A percentile compares a stretch with the other conserved stretches of the same genome.
Evolutionary conservation across 2,797 vertebrate species (phyloP).

Genomic region (Leucoraja ocellata): DNA sequence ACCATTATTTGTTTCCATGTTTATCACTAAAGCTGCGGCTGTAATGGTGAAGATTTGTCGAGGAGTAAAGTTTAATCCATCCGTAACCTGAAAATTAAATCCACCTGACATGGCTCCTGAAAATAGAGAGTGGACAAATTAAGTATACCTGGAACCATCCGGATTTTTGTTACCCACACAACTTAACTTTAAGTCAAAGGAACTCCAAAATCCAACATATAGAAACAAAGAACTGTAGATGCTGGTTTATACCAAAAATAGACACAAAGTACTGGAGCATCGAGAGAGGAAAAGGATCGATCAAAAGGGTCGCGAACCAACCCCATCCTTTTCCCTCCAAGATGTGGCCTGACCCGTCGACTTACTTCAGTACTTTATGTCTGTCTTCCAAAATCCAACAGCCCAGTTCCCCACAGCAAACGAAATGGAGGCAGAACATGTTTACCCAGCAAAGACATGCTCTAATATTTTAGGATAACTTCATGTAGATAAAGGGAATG

Average conservation of each 20-base stretch:
- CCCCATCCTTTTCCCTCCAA: too few relatives aligned
- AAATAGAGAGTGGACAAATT: not conserved
- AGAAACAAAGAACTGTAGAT: too few relatives aligned
- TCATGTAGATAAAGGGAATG: not conserved
- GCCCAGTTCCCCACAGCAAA: not conserved
- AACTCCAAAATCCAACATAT: too few relatives aligned
- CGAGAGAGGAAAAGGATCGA: too few relatives aligned
- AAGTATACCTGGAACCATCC: not conserved
- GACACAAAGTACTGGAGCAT: too few relatives aligned
- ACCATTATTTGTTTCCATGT: slow-evolving; percentile 66
- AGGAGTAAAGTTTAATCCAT: slow-evolving; percentile 78
- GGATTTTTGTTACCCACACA: slow-evolving; percentile 39
- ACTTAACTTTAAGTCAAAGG: slow-evolving; percentile 31
- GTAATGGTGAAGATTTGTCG: slow-evolving; percentile 80
- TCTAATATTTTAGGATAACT: not conserved
- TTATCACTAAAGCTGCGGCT: slow-evolving; percentile 64
- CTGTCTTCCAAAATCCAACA: too few relatives aligned
- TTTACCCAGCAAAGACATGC: not conserved
- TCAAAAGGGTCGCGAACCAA: too few relatives aligned
- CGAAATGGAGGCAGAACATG: not conserved
- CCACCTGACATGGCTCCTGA: slow-evolving; percentile 77
- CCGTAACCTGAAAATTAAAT: slow-evolving; percentile 85
- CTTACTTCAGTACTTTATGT: too few relatives aligned
- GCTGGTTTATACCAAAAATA: too few relatives aligned
- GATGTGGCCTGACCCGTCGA: too few relatives aligned